A percentile compares a stretch with the other conserved stretches of the same genome.
These are phyloP conservation scores for Centropus bengalensis DNA, from an alignment of 2,113 vertebrate species.

Conservation along the genomic window DNA sequence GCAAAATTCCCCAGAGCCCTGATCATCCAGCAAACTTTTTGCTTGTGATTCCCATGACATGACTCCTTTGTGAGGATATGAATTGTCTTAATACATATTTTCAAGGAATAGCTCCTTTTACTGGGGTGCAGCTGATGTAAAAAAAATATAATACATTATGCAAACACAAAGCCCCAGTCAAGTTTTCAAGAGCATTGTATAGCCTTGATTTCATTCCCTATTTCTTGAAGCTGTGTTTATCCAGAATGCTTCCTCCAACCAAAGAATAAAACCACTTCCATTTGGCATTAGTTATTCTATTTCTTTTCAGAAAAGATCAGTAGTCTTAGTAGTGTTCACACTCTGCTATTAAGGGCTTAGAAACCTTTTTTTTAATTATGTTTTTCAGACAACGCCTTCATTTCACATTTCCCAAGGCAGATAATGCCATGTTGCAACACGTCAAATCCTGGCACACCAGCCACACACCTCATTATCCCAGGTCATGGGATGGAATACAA, in stretches of 20 bases:
- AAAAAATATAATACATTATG: constrained; percentile 43
- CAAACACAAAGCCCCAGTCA: neutral
- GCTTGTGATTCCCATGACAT: neutral
- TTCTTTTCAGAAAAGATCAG: constrained; percentile 7
- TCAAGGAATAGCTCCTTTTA: constrained; percentile 17
- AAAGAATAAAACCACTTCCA: constrained; percentile 7
- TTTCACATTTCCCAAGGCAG: constrained; percentile 47
- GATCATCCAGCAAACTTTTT: constrained; percentile 1
- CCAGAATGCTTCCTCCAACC: neutral
- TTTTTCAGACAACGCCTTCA: constrained; percentile 33
- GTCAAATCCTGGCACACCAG: constrained; percentile 12
- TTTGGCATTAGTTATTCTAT: neutral
- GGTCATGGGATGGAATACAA: neutral
- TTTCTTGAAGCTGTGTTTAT: neutral
- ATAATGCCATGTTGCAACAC: constrained; percentile 27
- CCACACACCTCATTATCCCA: constrained; percentile 18
- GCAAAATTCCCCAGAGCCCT: neutral
- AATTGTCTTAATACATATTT: constrained; percentile 32
- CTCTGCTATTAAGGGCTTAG: constrained; percentile 1
- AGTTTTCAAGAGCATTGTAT: neutral
- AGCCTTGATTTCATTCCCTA: neutral
- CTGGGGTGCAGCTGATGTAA: neutral
- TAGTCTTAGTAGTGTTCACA: neutral
- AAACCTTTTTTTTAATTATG: constrained; percentile 32
- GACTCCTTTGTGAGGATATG: neutral